Conservation (phyloP, 64 coral and sea anemone genomes). For the Montipora cactus region DNA sequence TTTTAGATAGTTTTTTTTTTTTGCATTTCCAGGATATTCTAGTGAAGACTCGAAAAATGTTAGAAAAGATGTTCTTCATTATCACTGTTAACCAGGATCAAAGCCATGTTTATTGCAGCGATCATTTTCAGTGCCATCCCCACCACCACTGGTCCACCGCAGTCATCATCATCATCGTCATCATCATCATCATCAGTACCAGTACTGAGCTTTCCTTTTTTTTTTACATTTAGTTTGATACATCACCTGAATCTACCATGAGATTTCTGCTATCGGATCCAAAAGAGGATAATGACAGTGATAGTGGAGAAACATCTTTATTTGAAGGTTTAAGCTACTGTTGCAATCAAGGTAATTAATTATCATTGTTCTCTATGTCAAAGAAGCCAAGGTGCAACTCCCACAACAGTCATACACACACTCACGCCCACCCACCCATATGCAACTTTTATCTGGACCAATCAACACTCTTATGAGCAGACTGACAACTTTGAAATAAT, state of each 20-base stretch:
- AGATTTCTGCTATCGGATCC: slow-evolving; percentile 84
- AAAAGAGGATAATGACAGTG: not conserved
- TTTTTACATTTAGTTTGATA: slow-evolving; percentile 74
- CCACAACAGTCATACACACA: too few relatives aligned
- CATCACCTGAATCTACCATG: slow-evolving; percentile 82
- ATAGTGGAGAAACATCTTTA: not conserved
- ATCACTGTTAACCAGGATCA: too few relatives aligned
- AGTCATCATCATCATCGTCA: not conserved
- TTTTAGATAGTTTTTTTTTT: not conserved
- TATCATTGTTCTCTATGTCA: not conserved
- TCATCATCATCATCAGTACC: not conserved
- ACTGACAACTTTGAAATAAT: not conserved
- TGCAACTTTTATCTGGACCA: too few relatives aligned
- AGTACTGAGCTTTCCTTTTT: not conserved
- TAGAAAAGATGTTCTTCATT: too few relatives aligned
- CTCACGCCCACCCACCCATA: too few relatives aligned
- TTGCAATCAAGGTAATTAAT: slow-evolving; percentile 12
- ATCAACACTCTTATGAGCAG: not conserved
- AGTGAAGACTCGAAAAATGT: too few relatives aligned
- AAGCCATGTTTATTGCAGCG: too few relatives aligned
- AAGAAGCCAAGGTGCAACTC: too few relatives aligned
- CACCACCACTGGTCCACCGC: too few relatives aligned
- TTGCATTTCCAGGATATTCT: too few relatives aligned
- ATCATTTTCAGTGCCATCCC: too few relatives aligned
- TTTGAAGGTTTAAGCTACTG: slow-evolving; percentile 12